Base-by-base conservation (phyloP, 2,888 invertebrate genomes). In the Torymus aiolomorphi region DNA sequence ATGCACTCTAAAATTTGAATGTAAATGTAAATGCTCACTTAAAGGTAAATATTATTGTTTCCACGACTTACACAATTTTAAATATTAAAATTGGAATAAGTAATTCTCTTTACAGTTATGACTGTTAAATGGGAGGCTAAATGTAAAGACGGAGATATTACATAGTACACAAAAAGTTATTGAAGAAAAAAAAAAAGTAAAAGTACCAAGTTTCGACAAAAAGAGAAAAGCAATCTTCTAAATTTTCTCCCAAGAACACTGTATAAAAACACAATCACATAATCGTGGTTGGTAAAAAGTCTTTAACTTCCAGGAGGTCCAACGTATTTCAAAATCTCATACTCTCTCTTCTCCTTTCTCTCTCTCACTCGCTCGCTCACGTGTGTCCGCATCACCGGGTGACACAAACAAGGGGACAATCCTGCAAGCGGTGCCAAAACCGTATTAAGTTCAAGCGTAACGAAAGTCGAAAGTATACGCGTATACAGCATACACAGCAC, bases 11-110 rank as follows among this genome's bases (percentile, higher is more conserved):
- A 80, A 31, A 31, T 31, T 31, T 3, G 24, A 24, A 75, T 80
- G 67, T 67, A 67, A 66, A 76, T 76, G 72, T 57, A 72, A 72
- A 72, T 67, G 56, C 65, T 31, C 59, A 42, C 65, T 69, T 74
- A 49, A 63, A 72, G 54, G 31, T 20, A 56, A 70, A 72, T 54
- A 52, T 76, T 70, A 67, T 62, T 69, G 42, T 72, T 70, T 80
- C 73, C 18, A 56, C 51, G 13, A 49, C 56, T 54, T 42, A 75
- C 3, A 3, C 3, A 31, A 31, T 5, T 31, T 31, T 63, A 74
- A 78, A 69, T 63, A 51, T 56, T 69, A 4, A 63, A 78, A 52
- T 18, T 61, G 20, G 18, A 57, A 65, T 12, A 24, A 13, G 11
- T 51, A 72, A 24, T 63, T 51, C 20, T 10, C 52, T 18, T 1